These are phyloP conservation scores for Megalurothrips usitatus DNA, from an alignment of 2,888 invertebrate genomes.

Conservation along the genomic window DNA sequence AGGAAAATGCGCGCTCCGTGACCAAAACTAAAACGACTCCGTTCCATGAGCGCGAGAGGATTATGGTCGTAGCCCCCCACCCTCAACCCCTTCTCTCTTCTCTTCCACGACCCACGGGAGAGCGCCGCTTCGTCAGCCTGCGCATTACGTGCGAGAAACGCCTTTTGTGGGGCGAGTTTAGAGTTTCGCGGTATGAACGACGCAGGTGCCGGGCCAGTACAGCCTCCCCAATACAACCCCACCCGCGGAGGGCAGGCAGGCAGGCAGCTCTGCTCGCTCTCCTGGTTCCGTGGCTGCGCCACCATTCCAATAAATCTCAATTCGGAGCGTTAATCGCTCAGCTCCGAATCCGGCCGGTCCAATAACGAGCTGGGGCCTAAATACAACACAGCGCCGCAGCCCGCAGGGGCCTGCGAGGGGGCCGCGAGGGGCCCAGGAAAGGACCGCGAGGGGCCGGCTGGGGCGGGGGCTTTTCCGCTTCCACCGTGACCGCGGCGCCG, in stretches of 20 bases:
- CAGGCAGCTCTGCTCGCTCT: too few relatives aligned
- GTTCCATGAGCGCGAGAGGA: neutral
- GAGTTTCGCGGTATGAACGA: too few relatives aligned
- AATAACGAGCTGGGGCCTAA: too few relatives aligned
- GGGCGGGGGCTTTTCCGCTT: too few relatives aligned
- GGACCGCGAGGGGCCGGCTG: neutral
- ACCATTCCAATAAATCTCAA: neutral
- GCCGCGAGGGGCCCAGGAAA: neutral
- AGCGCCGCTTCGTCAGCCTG: too few relatives aligned
- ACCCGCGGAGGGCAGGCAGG: neutral
- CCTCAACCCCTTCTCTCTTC: too few relatives aligned
- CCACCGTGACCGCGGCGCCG: too few relatives aligned
- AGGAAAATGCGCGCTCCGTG: neutral
- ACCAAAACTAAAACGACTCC: neutral
- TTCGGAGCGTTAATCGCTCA: slow-evolving; percentile 4
- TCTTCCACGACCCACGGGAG: too few relatives aligned
- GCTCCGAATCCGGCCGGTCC: neutral
- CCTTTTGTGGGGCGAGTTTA: too few relatives aligned
- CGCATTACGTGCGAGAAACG: too few relatives aligned
- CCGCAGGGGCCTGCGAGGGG: neutral
- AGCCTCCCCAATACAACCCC: neutral
- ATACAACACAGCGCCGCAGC: neutral
- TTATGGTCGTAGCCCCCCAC: neutral
- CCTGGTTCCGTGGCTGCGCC: neutral
- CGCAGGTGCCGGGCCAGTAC: too few relatives aligned